phyloP scores from a whole-genome alignment of 92 coral and sea anemone species.

The Galaxea fascicularis region DNA sequence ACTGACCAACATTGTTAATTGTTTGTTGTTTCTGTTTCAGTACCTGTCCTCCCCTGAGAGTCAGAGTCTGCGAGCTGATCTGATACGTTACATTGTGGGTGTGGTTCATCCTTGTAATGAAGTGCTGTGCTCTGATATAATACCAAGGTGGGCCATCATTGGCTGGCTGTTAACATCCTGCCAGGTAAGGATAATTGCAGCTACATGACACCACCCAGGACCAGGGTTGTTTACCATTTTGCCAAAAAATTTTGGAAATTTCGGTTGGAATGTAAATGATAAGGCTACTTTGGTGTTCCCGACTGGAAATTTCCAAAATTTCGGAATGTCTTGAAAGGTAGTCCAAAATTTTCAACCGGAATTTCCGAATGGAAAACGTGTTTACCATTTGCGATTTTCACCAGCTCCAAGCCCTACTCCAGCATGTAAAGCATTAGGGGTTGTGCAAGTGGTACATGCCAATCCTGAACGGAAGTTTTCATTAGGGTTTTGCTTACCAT shows the following conservation, averaged over 20 bases:
- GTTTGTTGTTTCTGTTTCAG: slow-evolving; percentile 21
- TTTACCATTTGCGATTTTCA: no score
- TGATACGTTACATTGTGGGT: slow-evolving; percentile 97
- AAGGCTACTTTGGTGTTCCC: no score
- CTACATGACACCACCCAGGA: not conserved
- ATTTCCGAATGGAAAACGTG: no score
- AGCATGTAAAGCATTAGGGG: no score
- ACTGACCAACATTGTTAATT: not conserved
- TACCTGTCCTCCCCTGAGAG: slow-evolving; percentile 94
- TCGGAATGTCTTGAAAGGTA: no score
- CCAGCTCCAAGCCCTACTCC: no score
- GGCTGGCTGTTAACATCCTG: slow-evolving; percentile 97
- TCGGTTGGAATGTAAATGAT: no score
- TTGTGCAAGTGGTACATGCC: not conserved
- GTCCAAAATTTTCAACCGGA: no score
- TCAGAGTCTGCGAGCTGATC: slow-evolving; percentile 91
- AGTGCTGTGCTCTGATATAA: slow-evolving; percentile 95
- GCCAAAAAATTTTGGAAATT: no score
- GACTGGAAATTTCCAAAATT: no score
- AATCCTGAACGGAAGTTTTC: no score
- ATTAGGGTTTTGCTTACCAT: not conserved
- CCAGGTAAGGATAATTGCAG: slow-evolving; percentile 56
- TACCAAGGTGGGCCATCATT: slow-evolving; percentile 98
- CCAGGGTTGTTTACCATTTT: no score
- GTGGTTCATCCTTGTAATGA: slow-evolving; percentile 99